Evolutionary conservation across 1,140 invertebrate genomes (phyloP).

Genomic region (Achatina immaculata): DNA sequence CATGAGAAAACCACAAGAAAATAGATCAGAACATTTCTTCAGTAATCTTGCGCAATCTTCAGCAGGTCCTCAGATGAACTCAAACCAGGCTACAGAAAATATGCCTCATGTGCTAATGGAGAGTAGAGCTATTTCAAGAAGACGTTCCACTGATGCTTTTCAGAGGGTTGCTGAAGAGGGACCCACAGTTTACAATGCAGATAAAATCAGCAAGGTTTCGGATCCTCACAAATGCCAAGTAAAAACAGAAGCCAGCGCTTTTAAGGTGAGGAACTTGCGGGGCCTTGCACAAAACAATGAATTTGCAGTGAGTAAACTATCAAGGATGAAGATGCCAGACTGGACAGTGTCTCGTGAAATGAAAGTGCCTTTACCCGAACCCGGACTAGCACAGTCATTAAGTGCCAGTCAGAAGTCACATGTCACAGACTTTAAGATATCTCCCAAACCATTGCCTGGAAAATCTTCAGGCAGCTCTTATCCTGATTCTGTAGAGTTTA

Average conservation of each 20-base stretch:
- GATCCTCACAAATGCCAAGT: too few species aligned
- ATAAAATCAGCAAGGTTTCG: not conserved
- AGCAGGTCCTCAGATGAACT: not conserved
- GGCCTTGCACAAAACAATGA: conserved; percentile 62
- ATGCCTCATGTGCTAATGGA: conserved; percentile 30
- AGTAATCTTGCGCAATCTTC: not conserved
- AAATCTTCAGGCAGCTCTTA: not conserved
- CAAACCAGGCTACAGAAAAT: not conserved
- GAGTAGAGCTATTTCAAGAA: not conserved
- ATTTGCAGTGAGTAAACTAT: conserved; percentile 54
- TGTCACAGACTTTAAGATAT: not conserved
- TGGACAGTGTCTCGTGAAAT: too few species aligned
- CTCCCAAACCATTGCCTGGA: conserved; percentile 5
- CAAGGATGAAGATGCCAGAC: conserved; percentile 39
- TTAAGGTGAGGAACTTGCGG: conserved; percentile 60
- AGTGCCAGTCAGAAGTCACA: not conserved
- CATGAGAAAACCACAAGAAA: not conserved
- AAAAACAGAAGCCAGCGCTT: conserved; percentile 22
- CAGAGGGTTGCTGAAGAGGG: conserved; percentile 13
- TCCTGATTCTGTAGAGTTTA: too few species aligned
- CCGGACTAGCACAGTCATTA: not conserved
- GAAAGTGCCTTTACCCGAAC: not conserved
- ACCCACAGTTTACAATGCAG: conserved; percentile 32
- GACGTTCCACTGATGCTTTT: not conserved
- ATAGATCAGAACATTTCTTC: not conserved